Percentiles rank a stretch among this genome's conserved stretches.
phyloP scores from a whole-genome alignment of 2,888 invertebrate genomes.

The Dynastes grantii region DNA sequence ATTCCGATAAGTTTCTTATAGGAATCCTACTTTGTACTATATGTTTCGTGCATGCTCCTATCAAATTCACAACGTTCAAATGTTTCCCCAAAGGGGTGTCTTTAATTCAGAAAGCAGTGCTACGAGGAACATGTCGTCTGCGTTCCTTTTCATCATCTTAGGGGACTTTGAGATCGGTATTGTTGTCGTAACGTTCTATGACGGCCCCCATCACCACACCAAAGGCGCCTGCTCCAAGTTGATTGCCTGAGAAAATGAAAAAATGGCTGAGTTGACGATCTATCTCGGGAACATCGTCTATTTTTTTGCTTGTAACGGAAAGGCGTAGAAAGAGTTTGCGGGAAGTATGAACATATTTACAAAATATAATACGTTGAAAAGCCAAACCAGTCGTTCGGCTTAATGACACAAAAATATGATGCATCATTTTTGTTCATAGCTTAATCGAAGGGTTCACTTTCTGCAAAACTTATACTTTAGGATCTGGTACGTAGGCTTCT shows the following conservation, averaged over 20 bases:
- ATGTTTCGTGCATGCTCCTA: slow-evolving; percentile 95
- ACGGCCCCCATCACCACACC: slow-evolving; percentile 93
- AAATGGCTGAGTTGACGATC: neutral
- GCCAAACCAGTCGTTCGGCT: no score
- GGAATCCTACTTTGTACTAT: slow-evolving; percentile 84
- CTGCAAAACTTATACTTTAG: no score
- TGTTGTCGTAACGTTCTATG: slow-evolving; percentile 86
- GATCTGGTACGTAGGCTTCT: no score
- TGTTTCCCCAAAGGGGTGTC: slow-evolving; percentile 95
- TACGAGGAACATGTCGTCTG: slow-evolving; percentile 87
- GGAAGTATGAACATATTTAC: no score
- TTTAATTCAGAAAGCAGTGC: slow-evolving; percentile 94
- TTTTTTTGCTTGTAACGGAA: no score
- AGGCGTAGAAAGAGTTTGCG: no score
- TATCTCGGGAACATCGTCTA: neutral
- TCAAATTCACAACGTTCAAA: slow-evolving; percentile 93
- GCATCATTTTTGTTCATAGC: no score
- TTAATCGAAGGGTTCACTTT: no score
- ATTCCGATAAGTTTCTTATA: no score
- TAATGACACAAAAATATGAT: no score
- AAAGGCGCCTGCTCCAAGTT: slow-evolving; percentile 95
- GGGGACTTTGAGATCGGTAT: slow-evolving; percentile 86
- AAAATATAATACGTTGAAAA: no score
- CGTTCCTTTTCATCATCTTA: slow-evolving; percentile 94
- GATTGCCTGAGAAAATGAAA: slow-evolving; percentile 77